Conservation (phyloP, 2,797 vertebrate genomes). For the Ataeniobius toweri region DNA sequence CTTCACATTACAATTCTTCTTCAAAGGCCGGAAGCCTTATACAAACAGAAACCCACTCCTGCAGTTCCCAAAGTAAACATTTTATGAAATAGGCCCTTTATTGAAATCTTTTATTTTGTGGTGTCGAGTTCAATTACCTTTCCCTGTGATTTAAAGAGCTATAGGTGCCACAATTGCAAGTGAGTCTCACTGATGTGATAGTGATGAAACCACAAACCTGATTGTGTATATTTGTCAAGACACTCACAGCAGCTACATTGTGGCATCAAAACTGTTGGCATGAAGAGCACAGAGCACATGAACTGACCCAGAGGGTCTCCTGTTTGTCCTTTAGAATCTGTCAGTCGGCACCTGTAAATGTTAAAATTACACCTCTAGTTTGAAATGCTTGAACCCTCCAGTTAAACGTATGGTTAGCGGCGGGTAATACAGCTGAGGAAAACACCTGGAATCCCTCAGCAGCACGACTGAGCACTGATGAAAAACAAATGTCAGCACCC, state of each 20-base stretch:
- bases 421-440: slow-evolving; percentile 61
- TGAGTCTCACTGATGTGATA: slow-evolving; percentile 9
- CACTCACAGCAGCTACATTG: slow-evolving; percentile 12
- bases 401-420: slow-evolving; percentile 57
- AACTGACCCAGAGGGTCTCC: slow-evolving; percentile 36
- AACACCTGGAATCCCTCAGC: slow-evolving; percentile 81
- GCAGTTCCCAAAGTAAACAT: neutral
- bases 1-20: neutral
- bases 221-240: neutral
- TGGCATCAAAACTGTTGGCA: slow-evolving; percentile 2
- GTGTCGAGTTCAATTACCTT: slow-evolving; percentile 1
- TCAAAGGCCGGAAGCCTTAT: neutral
- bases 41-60: slow-evolving; percentile 5
- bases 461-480: slow-evolving; percentile 67
- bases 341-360: slow-evolving; percentile 56
- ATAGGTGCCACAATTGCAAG: slow-evolving; percentile 1
- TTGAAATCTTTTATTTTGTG: slow-evolving; percentile 4
- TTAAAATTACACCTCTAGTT: slow-evolving; percentile 60
- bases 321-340: slow-evolving; percentile 29
- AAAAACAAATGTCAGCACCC: slow-evolving; percentile 78
- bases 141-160: slow-evolving; percentile 8
- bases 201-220: slow-evolving; percentile 5
- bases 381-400: slow-evolving; percentile 46
- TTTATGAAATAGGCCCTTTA: neutral
- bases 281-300: slow-evolving; percentile 31